phyloP scores from a whole-genome alignment of 2,113 vertebrate genomes.

The Lamprologus callipterus region DNA sequence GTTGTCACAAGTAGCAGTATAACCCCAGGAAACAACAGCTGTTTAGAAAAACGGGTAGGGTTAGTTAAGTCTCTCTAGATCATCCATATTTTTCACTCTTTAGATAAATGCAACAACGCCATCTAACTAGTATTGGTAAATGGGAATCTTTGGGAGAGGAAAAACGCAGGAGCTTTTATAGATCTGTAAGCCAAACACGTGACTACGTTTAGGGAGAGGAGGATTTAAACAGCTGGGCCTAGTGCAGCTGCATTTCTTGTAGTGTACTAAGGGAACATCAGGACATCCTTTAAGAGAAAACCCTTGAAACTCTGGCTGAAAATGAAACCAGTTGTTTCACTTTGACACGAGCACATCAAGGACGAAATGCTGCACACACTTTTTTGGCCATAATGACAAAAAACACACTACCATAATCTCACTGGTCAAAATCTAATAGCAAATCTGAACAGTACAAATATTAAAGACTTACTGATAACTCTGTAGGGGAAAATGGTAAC shows the following conservation, averaged over 20 bases:
- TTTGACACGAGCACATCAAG: neutral
- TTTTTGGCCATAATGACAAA: neutral
- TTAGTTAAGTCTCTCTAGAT: rapidly evolving
- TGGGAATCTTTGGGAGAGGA: neutral
- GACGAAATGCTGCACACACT: too few species aligned
- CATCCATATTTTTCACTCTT: neutral
- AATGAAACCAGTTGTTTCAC: neutral
- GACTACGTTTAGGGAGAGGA: neutral
- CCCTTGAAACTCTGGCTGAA: neutral
- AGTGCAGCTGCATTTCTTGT: neutral
- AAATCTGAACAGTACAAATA: neutral
- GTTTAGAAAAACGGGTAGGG: neutral
- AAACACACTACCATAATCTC: neutral
- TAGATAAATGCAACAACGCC: neutral
- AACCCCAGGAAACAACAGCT: neutral
- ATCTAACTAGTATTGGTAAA: neutral
- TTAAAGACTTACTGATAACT: neutral
- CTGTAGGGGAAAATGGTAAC: neutral
- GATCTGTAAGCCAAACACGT: neutral
- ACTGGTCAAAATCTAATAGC: neutral
- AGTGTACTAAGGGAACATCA: neutral
- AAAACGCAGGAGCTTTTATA: neutral
- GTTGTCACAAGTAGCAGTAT: neutral
- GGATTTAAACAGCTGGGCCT: neutral
- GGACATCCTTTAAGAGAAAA: neutral